A percentile compares a stretch with the other conserved stretches of the same genome.
These are phyloP conservation scores for Pyralis farinalis DNA, from an alignment of 2,888 invertebrate genomes.

Conservation along the genomic window DNA sequence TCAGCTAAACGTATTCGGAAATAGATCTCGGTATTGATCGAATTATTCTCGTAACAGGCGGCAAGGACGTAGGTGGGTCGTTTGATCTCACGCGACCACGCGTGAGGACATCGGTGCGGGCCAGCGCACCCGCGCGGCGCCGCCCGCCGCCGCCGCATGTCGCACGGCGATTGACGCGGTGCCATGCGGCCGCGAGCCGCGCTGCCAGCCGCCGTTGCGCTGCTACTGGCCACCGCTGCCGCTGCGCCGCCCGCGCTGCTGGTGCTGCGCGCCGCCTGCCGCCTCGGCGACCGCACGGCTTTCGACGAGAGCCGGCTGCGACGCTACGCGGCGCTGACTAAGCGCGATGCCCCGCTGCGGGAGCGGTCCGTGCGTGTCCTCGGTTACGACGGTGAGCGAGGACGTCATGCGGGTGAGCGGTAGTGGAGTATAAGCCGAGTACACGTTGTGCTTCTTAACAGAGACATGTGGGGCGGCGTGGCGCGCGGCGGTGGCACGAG, in stretches of 20 bases:
- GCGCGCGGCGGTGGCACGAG: conserved; percentile 35
- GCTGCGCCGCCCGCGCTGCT: conserved; percentile 33
- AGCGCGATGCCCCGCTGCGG: conserved; percentile 12
- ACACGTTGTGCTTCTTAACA: conserved; percentile 16
- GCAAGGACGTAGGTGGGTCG: conserved; percentile 17
- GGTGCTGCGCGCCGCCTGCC: conserved; percentile 50
- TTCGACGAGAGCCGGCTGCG: conserved; percentile 24
- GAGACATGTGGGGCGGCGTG: conserved; percentile 53
- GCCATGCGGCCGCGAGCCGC: conserved; percentile 39
- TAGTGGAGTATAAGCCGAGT: too few relatives aligned
- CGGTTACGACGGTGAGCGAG: conserved; percentile 32
- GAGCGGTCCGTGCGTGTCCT: conserved; percentile 24
- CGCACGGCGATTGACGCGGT: conserved; percentile 28
- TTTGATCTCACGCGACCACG: conserved; percentile 45
- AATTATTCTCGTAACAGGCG: conserved; percentile 28
- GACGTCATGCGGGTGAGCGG: not conserved
- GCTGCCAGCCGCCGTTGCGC: conserved; percentile 16
- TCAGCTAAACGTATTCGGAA: too few relatives aligned
- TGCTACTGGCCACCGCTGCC: conserved; percentile 12
- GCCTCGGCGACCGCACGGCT: conserved; percentile 23
- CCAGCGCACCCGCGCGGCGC: conserved; percentile 26
- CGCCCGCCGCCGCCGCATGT: conserved; percentile 26
- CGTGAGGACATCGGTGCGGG: conserved; percentile 32
- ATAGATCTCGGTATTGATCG: conserved; percentile 20
- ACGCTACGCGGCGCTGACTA: conserved; percentile 18